These are phyloP conservation scores for Apodemus sylvaticus DNA, from an alignment of 2,113 vertebrate genomes.

Conservation along the genomic window DNA sequence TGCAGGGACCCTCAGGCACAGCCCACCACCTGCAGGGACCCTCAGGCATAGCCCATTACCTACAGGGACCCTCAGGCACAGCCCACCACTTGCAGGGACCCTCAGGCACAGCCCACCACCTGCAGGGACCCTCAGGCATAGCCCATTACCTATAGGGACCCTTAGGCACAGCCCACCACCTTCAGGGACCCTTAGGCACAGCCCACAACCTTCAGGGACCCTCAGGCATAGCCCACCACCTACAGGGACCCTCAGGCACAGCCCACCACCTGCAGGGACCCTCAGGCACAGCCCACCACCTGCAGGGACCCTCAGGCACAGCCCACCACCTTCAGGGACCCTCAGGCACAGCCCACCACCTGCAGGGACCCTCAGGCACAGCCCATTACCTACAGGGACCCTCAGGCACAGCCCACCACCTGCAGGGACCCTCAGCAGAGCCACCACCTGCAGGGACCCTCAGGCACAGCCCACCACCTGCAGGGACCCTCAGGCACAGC, in stretches of 20 bases:
- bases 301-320: neutral
- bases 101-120: neutral
- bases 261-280: neutral
- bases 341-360: neutral
- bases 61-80: neutral
- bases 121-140: neutral
- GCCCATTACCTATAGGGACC: neutral
- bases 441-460: neutral
- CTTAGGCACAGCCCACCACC: neutral
- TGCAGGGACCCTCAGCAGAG: neutral
- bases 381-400: neutral
- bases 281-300: neutral
- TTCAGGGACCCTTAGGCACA: neutral
- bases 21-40: neutral
- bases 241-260: neutral
- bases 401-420: neutral
- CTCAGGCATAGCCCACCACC: neutral
- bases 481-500: neutral
- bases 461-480: neutral
- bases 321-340: neutral
- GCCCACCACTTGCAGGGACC: neutral
- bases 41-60: neutral
- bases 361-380: neutral
- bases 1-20: neutral
- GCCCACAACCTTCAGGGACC: neutral